phyloP scores from a whole-genome alignment of 2,797 vertebrate species.

The Acipenser oxyrinchus region DNA sequence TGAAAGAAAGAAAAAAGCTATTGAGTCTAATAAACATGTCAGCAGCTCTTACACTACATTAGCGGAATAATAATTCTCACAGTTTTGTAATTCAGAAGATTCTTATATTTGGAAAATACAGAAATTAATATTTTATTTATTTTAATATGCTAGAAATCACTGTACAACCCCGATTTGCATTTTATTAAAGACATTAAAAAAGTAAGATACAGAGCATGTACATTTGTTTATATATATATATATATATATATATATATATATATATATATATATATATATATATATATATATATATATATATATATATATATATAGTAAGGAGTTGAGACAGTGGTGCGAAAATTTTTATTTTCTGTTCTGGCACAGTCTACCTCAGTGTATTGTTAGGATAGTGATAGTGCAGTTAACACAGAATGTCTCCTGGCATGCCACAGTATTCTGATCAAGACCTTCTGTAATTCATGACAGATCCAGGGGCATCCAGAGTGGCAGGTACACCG shows the following conservation, averaged over 20 bases:
- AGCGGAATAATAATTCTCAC: conserved; percentile 47
- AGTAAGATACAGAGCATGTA: too few relatives aligned
- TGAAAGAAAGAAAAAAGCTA: conserved; percentile 28
- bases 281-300: too few relatives aligned
- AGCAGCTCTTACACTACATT: conserved; percentile 20
- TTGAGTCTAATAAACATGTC: conserved; percentile 14
- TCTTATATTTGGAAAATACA: conserved; percentile 69
- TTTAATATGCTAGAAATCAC: conserved; percentile 80
- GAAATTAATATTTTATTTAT: conserved; percentile 72
- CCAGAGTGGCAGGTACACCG: too few relatives aligned
- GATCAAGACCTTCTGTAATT: conserved; percentile 8
- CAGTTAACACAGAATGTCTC: conserved; percentile 45
- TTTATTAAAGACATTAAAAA: conserved; percentile 37
- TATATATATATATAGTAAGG: too few relatives aligned
- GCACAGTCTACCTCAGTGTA: conserved; percentile 90
- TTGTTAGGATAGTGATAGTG: conserved; percentile 52
- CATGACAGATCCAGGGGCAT: too few relatives aligned
- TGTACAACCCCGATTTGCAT: conserved; percentile 67
- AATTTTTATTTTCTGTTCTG: conserved; percentile 57
- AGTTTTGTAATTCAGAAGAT: conserved; percentile 76
- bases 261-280: too few relatives aligned
- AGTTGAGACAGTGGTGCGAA: conserved; percentile 24
- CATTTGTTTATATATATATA: too few relatives aligned
- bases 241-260: too few relatives aligned
- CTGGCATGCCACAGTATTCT: conserved; percentile 37